Evolutionary conservation across 1,140 invertebrate species (phyloP).

Genomic region (Tetramorium alpestre): DNA sequence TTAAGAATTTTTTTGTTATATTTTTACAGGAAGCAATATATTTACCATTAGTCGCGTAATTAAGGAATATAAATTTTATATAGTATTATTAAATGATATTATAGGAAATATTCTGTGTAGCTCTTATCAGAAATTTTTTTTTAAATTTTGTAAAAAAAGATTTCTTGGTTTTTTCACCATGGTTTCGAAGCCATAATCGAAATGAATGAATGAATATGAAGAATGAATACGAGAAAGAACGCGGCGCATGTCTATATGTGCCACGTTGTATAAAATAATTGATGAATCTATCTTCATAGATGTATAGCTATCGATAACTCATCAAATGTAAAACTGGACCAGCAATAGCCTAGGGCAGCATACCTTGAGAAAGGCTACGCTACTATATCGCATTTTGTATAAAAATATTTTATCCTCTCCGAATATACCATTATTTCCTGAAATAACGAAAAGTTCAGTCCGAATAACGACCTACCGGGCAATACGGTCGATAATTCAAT

Average conservation of each 20-base stretch:
- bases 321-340: conserved; percentile 33
- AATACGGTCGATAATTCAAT: conserved; percentile 15
- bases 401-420: conserved; percentile 48
- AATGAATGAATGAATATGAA: too few species aligned
- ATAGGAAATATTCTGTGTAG: neutral
- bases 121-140: neutral
- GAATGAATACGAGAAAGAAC: conserved; percentile 2
- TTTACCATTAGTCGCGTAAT: too few species aligned
- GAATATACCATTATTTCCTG: conserved; percentile 29
- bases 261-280: conserved; percentile 36
- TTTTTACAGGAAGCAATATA: neutral
- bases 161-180: neutral
- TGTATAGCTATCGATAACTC: conserved; percentile 34
- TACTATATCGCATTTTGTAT: conserved; percentile 9
- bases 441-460: conserved; percentile 36
- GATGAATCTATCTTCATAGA: conserved; percentile 41
- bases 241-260: neutral
- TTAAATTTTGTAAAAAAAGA: neutral
- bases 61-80: neutral
- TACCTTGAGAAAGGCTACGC: neutral
- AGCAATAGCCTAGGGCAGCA: neutral
- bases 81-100: neutral
- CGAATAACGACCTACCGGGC: conserved; percentile 21
- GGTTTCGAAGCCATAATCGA: too few species aligned
- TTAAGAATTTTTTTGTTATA: neutral